Evolutionary conservation across 1,140 invertebrate genomes (phyloP).

Genomic region (Parapsyche elsis): DNA sequence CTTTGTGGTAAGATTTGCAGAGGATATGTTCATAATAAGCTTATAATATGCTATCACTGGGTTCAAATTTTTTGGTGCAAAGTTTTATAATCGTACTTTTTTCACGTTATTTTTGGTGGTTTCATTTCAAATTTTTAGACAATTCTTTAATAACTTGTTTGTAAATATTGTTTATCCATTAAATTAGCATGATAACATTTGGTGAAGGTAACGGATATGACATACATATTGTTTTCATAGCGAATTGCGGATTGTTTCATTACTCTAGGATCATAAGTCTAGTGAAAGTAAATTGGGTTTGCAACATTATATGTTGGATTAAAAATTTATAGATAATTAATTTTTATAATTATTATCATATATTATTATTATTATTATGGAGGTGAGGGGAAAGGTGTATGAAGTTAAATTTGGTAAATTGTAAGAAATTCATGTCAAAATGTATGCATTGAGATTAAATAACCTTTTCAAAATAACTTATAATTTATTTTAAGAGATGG

Average conservation of each 20-base stretch:
- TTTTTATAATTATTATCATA: too few relatives aligned
- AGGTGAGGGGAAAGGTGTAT: too few relatives aligned
- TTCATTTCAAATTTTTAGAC: slow-evolving; percentile 57
- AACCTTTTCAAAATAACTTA: too few relatives aligned
- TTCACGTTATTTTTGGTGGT: slow-evolving; percentile 59
- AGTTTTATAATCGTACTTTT: slow-evolving; percentile 56
- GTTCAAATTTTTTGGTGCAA: slow-evolving; percentile 52
- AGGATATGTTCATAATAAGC: slow-evolving; percentile 51
- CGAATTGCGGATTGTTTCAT: neutral
- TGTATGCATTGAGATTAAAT: too few relatives aligned
- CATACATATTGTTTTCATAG: neutral
- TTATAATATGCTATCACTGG: slow-evolving; percentile 50
- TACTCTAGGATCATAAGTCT: neutral
- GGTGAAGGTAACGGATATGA: slow-evolving; percentile 31
- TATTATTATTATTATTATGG: too few relatives aligned
- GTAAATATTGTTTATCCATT: slow-evolving; percentile 23
- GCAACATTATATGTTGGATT: too few relatives aligned
- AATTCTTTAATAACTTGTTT: slow-evolving; percentile 4
- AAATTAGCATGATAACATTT: slow-evolving; percentile 24
- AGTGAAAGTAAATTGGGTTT: too few relatives aligned
- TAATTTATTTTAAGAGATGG: too few relatives aligned
- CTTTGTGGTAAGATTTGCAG: slow-evolving; percentile 84
- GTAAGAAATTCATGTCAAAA: too few relatives aligned
- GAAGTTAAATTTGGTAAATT: too few relatives aligned
- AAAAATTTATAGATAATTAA: too few relatives aligned